Base-by-base conservation (phyloP, 2,888 invertebrate species). In the Embidobia sp. region DNA sequence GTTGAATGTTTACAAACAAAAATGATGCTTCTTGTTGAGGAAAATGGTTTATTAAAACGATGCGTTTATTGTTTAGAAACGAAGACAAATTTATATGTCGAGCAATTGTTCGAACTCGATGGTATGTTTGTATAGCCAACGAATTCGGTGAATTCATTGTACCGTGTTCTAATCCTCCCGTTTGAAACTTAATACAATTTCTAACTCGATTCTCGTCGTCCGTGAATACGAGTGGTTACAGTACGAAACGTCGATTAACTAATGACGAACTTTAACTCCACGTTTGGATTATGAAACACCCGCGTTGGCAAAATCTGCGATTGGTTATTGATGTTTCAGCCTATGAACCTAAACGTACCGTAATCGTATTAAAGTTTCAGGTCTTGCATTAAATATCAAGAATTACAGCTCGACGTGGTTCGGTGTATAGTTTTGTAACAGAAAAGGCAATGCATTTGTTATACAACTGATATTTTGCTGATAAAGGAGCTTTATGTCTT, bases 171-270 rank as follows among this genome's bases (percentile, higher is more conserved):
- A 53, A 53, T 53, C 15, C 53, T 15, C 15, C 5, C 15, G 16
- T 15, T 53, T 37, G 19, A 26, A 37, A 53, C 37, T 53, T 53
- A 40, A 53, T 40, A 53, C 40, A 53, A 31, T 53, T 40, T n/a
- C 53, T 53, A 53, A 53, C 53, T 53, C 53, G 16, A 53, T 53
- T 19, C 6, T 10, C 26, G 7, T 1, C 22, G 18, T 8, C 35
- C 16, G 18, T 8, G 51, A 35, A 53, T 37, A 10, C 22, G 26
- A 40, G 37, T 16, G 37, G 15, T 53, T 40, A 40, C 53, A 27
- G 40, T 26, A 26, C 16, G 53, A 40, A 53, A 53, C 10, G 53
- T 40, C 37, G 16, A 37, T 53, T 27, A 3, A 53, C 53, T 53
- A 53, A 53, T 53, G 26, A 7, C 53, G 37, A 53, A 37, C 53